Percentiles rank a stretch among this genome's conserved stretches.
These are phyloP conservation scores for Semaprochilodus insignis DNA, from an alignment of 2,797 vertebrate species.

Conservation along the genomic window DNA sequence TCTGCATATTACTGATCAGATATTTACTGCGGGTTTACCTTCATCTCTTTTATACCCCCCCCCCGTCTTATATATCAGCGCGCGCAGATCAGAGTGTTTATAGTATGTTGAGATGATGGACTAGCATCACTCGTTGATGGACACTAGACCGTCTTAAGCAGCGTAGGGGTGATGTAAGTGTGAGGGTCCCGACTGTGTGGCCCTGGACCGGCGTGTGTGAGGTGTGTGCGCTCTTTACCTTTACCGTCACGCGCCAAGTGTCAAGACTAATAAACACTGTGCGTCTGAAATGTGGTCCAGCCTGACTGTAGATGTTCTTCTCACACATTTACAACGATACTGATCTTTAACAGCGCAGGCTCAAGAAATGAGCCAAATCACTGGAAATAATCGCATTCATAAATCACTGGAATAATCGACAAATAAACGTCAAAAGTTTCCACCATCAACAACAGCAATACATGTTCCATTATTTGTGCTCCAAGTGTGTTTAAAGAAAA, in stretches of 20 bases:
- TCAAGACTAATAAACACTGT: background rate
- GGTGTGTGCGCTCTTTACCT: background rate
- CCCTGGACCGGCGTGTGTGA: background rate
- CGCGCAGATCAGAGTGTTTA: background rate
- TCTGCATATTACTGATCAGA: background rate
- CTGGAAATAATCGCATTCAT: background rate
- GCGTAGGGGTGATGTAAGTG: background rate
- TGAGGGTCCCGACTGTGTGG: background rate
- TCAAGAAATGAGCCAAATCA: background rate
- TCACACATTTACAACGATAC: background rate
- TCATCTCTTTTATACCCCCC: background rate
- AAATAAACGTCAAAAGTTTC: background rate
- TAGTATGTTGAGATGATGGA: background rate
- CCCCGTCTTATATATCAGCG: background rate
- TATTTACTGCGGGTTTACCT: background rate
- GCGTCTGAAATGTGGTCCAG: background rate
- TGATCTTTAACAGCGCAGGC: background rate
- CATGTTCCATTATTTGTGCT: no score
- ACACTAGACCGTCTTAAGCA: constrained; percentile 1
- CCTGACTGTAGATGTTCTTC: no score
- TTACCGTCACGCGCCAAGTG: background rate
- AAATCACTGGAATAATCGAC: background rate
- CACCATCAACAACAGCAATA: background rate
- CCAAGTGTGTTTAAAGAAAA: background rate
- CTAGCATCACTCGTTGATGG: background rate